phyloP scores from a whole-genome alignment of 2,888 invertebrate species.

The Tachina lurida region DNA sequence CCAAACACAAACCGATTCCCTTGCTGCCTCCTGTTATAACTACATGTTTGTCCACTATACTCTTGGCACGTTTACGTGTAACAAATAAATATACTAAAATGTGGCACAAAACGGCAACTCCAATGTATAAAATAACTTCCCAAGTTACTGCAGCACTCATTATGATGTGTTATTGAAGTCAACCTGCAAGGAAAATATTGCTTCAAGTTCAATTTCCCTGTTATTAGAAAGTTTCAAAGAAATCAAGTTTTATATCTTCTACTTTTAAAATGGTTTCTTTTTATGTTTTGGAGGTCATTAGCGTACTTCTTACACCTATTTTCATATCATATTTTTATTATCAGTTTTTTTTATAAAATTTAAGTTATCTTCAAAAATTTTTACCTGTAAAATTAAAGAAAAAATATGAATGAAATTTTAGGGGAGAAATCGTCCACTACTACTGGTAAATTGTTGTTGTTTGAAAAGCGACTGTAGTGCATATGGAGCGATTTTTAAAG shows the following conservation, averaged over 20 bases:
- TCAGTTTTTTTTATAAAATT: constrained; percentile 4
- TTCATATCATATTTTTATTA: neutral
- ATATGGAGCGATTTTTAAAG: neutral
- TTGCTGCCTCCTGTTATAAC: constrained; percentile 96
- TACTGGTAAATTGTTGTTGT: neutral
- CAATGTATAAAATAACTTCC: constrained; percentile 77
- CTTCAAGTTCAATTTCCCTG: constrained; percentile 18
- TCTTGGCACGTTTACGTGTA: constrained; percentile 77
- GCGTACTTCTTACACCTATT: constrained; percentile 20
- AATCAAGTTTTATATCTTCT: constrained; percentile 10
- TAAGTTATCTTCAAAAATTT: neutral
- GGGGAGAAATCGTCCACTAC: constrained; percentile 37
- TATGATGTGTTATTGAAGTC: neutral
- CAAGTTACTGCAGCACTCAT: constrained; percentile 70
- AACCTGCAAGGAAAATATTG: constrained; percentile 33
- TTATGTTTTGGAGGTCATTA: constrained; percentile 11
- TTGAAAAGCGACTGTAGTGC: neutral
- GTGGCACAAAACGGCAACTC: constrained; percentile 77
- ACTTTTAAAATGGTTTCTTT: constrained; percentile 16
- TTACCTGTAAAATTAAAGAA: constrained; percentile 14
- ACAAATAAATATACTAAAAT: constrained; percentile 78
- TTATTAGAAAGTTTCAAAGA: constrained; percentile 57
- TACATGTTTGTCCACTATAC: constrained; percentile 85
- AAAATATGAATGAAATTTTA: constrained; percentile 12
- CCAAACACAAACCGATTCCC: constrained; percentile 95